Evolutionary conservation across 2,888 invertebrate genomes (phyloP).

Genomic region (Zhengitettix transpicula): DNA sequence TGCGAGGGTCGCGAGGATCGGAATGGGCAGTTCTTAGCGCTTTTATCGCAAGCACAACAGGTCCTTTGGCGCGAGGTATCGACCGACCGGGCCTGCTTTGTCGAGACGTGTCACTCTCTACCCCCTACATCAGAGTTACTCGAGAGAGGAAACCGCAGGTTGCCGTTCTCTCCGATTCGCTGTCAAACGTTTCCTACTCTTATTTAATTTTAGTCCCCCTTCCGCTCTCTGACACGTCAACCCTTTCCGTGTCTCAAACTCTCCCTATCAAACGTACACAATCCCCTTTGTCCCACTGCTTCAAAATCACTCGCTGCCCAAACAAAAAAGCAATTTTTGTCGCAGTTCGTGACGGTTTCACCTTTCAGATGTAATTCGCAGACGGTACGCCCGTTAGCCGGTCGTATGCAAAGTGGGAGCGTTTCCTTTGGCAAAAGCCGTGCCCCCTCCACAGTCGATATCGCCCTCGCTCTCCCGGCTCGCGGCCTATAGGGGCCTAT

Average conservation of each 20-base stretch:
- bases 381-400: neutral
- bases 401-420: neutral
- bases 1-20: neutral
- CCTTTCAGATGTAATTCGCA: constrained; percentile 6
- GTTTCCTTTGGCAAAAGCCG: constrained; percentile 7
- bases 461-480: neutral
- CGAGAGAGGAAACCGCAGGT: constrained; percentile 3
- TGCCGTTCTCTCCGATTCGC: too few relatives aligned
- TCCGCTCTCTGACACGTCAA: neutral
- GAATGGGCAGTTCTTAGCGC: neutral
- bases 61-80: neutral
- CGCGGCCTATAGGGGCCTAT: constrained; percentile 3
- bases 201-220: constrained; percentile 8
- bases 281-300: neutral
- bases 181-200: constrained; percentile 3
- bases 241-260: neutral
- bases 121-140: neutral
- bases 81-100: neutral
- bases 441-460: constrained; percentile 1
- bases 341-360: neutral
- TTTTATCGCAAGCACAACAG: neutral
- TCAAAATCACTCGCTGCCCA: too few relatives aligned
- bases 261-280: neutral
- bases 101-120: neutral
- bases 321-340: too few relatives aligned